Conservation (phyloP, 1,140 invertebrate species). For the Monochamus saltuarius region DNA sequence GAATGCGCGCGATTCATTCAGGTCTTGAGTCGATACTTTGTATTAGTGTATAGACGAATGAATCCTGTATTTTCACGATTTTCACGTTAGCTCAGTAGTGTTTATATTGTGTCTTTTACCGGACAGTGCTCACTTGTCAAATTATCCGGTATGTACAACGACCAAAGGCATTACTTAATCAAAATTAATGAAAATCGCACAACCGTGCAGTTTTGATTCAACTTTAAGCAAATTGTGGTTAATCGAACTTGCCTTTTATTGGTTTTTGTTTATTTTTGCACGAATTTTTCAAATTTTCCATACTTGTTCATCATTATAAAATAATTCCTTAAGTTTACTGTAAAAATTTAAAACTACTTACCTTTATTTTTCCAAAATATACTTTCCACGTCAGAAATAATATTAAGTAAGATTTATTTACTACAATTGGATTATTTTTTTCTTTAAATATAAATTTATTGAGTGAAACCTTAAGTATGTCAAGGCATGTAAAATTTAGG, state of each 20-base stretch:
- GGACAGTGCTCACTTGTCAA: constrained; percentile 13
- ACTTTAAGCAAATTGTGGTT: too few species aligned
- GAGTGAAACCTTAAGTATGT: neutral
- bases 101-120: constrained; percentile 29
- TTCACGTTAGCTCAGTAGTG: constrained; percentile 21
- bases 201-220: neutral
- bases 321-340: too few species aligned
- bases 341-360: too few species aligned
- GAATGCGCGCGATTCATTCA: constrained; percentile 30
- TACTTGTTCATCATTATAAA: too few species aligned
- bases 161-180: neutral
- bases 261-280: too few species aligned
- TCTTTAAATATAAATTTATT: neutral
- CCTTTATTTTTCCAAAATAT: too few species aligned
- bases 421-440: neutral
- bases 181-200: neutral
- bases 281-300: too few species aligned
- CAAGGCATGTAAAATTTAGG: constrained; percentile 29
- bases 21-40: constrained; percentile 34
- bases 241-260: too few species aligned
- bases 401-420: too few species aligned
- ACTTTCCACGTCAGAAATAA: too few species aligned
- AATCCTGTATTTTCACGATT: constrained; percentile 27
- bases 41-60: constrained; percentile 27
- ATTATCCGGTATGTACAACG: constrained; percentile 27